These are phyloP conservation scores for Columba janthina DNA, from an alignment of 2,113 vertebrate genomes.

Conservation along the genomic window DNA sequence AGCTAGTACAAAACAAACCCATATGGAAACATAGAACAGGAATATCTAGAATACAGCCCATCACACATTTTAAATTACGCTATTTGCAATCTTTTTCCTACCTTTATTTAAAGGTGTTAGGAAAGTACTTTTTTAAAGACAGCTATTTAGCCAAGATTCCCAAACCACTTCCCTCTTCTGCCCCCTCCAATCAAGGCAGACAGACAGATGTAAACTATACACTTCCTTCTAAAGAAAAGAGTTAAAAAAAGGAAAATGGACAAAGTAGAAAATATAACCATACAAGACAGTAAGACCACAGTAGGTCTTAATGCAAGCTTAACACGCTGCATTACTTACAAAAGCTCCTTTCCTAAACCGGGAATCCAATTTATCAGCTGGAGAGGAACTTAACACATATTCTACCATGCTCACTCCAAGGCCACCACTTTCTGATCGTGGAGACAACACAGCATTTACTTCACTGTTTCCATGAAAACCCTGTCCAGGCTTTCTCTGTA, in stretches of 20 bases:
- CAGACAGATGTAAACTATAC: background rate
- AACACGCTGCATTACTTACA: constrained; percentile 80
- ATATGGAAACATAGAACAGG: background rate
- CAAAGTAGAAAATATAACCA: background rate
- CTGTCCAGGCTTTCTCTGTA: constrained; percentile 96
- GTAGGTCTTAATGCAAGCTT: background rate
- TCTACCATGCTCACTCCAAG: constrained; percentile 99
- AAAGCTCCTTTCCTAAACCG: constrained; percentile 96
- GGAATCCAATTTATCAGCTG: constrained; percentile 96
- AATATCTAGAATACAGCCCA: background rate
- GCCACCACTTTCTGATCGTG: constrained; percentile 96
- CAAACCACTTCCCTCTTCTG: constrained; percentile 2
- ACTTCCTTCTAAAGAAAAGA: background rate
- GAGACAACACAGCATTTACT: constrained; percentile 94
- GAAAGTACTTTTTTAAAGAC: background rate
- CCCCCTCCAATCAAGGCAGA: constrained; percentile 12
- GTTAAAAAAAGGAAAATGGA: background rate
- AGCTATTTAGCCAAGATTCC: background rate
- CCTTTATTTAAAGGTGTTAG: background rate
- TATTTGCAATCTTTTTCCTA: background rate
- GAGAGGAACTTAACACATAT: constrained; percentile 98
- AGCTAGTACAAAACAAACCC: background rate
- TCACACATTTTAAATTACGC: background rate
- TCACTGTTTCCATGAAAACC: constrained; percentile 98
- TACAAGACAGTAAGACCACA: background rate